Percentiles rank a stretch among this genome's conserved stretches.
phyloP scores from a whole-genome alignment of 2,888 invertebrate species.

The Dryadula phaetusa region DNA sequence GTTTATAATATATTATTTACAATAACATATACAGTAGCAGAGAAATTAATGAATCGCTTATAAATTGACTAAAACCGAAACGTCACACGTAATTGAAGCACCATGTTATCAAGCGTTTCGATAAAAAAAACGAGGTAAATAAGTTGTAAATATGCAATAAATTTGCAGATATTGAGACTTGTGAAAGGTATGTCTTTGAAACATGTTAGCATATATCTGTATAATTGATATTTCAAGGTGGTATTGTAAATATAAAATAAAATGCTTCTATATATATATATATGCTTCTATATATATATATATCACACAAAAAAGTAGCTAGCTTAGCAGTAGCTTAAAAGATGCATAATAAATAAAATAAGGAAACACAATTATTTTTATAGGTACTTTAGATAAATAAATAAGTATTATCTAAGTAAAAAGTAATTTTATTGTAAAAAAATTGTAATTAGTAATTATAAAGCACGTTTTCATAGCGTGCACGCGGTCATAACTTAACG shows the following conservation, averaged over 20 bases:
- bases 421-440: constrained; percentile 1
- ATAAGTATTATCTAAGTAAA: not conserved
- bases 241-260: constrained; percentile 12
- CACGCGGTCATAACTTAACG: constrained; percentile 15
- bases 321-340: not conserved
- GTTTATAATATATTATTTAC: constrained; percentile 15
- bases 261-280: too few relatives aligned
- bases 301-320: not conserved
- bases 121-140: constrained; percentile 25
- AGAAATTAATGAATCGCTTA: constrained; percentile 1
- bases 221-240: constrained; percentile 32
- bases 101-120: constrained; percentile 5
- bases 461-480: constrained; percentile 20
- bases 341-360: not conserved
- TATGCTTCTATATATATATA: not conserved
- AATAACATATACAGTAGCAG: constrained; percentile 2
- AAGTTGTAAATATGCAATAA: constrained; percentile 18
- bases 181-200: constrained; percentile 37
- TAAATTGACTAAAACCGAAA: constrained; percentile 2
- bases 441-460: constrained; percentile 10
- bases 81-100: not conserved
- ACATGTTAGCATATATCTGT: constrained; percentile 23
- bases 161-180: constrained; percentile 28
- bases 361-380: not conserved
- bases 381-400: constrained; percentile 9